Conservation (phyloP, 2,797 vertebrate species). For the Lagocephalus sceleratus region DNA sequence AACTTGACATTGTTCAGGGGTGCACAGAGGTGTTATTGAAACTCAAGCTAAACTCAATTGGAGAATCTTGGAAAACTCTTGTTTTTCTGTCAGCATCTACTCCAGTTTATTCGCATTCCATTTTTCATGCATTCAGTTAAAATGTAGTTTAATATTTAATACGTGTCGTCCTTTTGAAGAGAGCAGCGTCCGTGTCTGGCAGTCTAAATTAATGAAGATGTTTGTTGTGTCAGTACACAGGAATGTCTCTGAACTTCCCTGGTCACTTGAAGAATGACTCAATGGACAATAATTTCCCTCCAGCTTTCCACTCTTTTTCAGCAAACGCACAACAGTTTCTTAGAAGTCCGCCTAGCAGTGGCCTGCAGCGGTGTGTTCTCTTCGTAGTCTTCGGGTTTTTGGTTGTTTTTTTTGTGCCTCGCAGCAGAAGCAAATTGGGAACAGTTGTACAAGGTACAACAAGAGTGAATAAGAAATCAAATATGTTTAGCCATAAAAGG, state of each 20-base stretch:
- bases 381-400: slow-evolving; percentile 11
- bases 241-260: slow-evolving; percentile 37
- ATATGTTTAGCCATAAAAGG: too few relatives aligned
- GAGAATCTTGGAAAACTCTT: slow-evolving; percentile 13
- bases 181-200: slow-evolving; percentile 9
- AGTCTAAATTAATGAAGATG: slow-evolving; percentile 44
- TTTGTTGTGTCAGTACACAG: slow-evolving; percentile 35
- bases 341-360: slow-evolving; percentile 16
- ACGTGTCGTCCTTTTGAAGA: slow-evolving; percentile 39
- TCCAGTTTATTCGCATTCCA: slow-evolving; percentile 16
- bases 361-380: slow-evolving; percentile 43
- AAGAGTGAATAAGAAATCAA: too few relatives aligned
- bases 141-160: slow-evolving; percentile 47
- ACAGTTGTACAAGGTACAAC: too few relatives aligned
- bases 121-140: slow-evolving; percentile 17
- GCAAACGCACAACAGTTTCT: slow-evolving; percentile 19
- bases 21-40: slow-evolving; percentile 57
- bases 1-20: slow-evolving; percentile 45
- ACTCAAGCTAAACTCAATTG: slow-evolving; percentile 45
- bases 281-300: slow-evolving; percentile 38
- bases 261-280: slow-evolving; percentile 35
- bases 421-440: too few relatives aligned
- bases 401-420: too few relatives aligned
- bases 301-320: slow-evolving; percentile 2
- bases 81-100: slow-evolving; percentile 20